A percentile compares a stretch with the other conserved stretches of the same genome.
phyloP scores from a whole-genome alignment of 2,113 vertebrate genomes.

The Xiphias gladius region DNA sequence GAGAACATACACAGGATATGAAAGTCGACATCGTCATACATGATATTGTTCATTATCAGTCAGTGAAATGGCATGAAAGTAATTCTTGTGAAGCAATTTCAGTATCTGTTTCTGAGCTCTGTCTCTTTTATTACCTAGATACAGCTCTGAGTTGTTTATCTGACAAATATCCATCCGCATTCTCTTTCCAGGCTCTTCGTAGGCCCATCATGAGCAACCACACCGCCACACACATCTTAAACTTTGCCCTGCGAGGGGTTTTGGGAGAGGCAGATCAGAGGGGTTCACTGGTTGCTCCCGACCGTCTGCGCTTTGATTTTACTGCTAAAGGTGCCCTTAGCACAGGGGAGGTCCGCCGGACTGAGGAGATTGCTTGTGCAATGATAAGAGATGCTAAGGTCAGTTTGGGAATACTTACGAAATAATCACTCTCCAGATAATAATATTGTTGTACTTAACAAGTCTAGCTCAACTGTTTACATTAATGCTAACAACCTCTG shows the following conservation, averaged over 20 bases:
- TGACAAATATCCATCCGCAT: neutral
- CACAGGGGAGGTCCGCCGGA: slow-evolving; percentile 89
- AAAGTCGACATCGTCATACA: neutral
- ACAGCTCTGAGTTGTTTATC: neutral
- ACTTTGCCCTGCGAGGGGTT: slow-evolving; percentile 93
- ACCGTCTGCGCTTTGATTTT: slow-evolving; percentile 96
- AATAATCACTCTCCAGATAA: neutral
- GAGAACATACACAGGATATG: slow-evolving; percentile 25
- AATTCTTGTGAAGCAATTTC: too few relatives aligned
- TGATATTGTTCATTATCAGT: neutral
- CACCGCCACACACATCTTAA: slow-evolving; percentile 96
- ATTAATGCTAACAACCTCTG: too few relatives aligned
- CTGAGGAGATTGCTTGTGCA: slow-evolving; percentile 89
- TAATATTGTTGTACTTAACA: too few relatives aligned
- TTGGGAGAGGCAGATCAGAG: slow-evolving; percentile 96
- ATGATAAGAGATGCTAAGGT: slow-evolving; percentile 94
- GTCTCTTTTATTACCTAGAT: too few relatives aligned
- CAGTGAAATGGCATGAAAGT: too few relatives aligned
- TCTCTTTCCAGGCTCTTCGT: slow-evolving; percentile 86
- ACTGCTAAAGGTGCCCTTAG: slow-evolving; percentile 95
- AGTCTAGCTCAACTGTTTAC: too few relatives aligned
- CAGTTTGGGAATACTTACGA: neutral
- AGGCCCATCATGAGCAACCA: slow-evolving; percentile 98
- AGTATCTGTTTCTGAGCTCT: neutral
- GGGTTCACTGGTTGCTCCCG: slow-evolving; percentile 94